Percentiles rank a stretch among this genome's conserved stretches.
These are phyloP conservation scores for Ceuthmochares aereus DNA, from an alignment of 2,113 vertebrate genomes.

Conservation along the genomic window DNA sequence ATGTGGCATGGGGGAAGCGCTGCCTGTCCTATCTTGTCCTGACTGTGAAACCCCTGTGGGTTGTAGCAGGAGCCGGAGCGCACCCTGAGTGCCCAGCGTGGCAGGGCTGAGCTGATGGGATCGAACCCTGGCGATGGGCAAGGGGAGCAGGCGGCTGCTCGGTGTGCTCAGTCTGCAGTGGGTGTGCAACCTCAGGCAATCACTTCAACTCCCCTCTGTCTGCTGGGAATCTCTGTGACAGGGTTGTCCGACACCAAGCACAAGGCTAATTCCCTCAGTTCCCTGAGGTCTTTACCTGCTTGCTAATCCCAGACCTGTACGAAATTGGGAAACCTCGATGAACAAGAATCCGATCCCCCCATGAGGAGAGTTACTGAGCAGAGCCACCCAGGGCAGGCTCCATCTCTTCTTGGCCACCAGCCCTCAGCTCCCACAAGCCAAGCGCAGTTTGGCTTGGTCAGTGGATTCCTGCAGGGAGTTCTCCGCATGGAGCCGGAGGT, in stretches of 20 bases:
- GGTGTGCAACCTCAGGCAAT: not conserved
- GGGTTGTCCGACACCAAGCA: not conserved
- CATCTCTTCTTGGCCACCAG: not conserved
- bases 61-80: not conserved
- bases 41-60: not conserved
- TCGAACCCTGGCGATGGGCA: fast-evolving
- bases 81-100: not conserved
- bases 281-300: not conserved
- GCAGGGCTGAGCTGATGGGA: not conserved
- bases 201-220: not conserved
- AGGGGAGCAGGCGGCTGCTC: not conserved
- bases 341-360: not conserved
- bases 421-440: not conserved
- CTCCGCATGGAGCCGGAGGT: not conserved
- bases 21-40: not conserved
- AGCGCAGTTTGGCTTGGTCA: not conserved
- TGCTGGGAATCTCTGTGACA: not conserved
- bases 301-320: too few species aligned
- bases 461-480: not conserved
- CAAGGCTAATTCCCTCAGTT: not conserved
- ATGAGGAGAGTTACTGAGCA: not conserved
- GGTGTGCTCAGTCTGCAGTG: not conserved
- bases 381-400: not conserved
- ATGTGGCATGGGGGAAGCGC: not conserved
- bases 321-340: fast-evolving